Percentiles rank a stretch among this genome's conserved stretches.
phyloP scores from a whole-genome alignment of 2,888 invertebrate species.

The Macroteleia sp. region DNA sequence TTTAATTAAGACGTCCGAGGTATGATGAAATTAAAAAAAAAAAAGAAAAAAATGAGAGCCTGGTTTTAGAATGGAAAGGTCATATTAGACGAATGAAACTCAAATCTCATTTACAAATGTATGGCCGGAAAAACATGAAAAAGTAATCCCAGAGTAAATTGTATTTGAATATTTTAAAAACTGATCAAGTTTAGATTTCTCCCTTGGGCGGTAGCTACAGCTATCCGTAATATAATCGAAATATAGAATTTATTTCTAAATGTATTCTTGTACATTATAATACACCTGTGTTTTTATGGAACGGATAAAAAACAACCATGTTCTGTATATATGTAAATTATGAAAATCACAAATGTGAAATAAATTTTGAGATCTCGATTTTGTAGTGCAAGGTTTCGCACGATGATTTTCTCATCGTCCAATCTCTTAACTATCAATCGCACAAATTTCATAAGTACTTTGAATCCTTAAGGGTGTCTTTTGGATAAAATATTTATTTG shows the following conservation, averaged over 20 bases:
- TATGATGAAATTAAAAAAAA: conserved; percentile 22
- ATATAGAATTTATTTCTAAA: conserved; percentile 22
- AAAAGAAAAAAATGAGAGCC: background rate
- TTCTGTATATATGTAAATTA: conserved; percentile 9
- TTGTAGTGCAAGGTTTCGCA: no score
- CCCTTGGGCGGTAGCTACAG: conserved; percentile 1
- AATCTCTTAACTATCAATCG: no score
- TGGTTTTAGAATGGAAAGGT: background rate
- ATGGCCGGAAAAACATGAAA: conserved; percentile 10
- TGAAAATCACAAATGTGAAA: background rate
- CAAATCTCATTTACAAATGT: background rate
- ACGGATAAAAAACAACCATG: background rate
- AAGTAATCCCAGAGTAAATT: conserved; percentile 8
- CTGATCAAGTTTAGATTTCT: conserved; percentile 20
- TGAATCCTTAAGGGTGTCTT: no score
- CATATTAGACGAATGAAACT: background rate
- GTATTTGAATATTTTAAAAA: conserved; percentile 31
- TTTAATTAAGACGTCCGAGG: conserved; percentile 40
- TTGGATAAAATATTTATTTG: no score
- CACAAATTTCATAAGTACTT: no score
- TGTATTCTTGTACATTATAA: conserved; percentile 15
- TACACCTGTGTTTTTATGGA: background rate
- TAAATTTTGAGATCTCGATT: no score
- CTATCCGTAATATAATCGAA: background rate
- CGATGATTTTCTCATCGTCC: no score